These are phyloP conservation scores for Desoria tigrina DNA, from an alignment of 2,888 invertebrate species.

Conservation along the genomic window DNA sequence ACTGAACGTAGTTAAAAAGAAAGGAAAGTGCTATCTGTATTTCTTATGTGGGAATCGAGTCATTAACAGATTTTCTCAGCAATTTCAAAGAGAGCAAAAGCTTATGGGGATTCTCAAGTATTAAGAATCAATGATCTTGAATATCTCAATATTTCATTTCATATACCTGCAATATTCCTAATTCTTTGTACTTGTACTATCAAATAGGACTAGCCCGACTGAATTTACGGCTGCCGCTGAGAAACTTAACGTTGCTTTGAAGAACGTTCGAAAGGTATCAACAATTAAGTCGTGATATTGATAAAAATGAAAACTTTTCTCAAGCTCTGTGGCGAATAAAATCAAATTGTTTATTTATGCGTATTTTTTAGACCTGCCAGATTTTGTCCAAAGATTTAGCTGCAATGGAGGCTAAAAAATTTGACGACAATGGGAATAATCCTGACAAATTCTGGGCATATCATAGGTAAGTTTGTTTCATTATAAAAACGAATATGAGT, in stretches of 20 bases:
- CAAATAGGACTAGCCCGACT: constrained; percentile 29
- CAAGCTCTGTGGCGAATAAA: background rate
- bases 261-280: constrained; percentile 44
- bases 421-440: constrained; percentile 56
- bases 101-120: constrained; percentile 73
- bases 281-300: background rate
- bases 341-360: background rate
- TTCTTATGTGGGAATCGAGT: constrained; percentile 76
- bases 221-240: constrained; percentile 45
- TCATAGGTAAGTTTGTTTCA: constrained; percentile 25
- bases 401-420: constrained; percentile 66
- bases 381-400: constrained; percentile 70
- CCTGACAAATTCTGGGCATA: constrained; percentile 30
- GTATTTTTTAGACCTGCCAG: constrained; percentile 61
- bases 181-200: too few species aligned
- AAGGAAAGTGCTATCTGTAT: constrained; percentile 60
- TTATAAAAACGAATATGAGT: background rate
- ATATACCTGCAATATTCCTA: too few species aligned
- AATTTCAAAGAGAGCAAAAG: constrained; percentile 68
- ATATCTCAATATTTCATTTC: too few species aligned
- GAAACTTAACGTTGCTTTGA: constrained; percentile 41
- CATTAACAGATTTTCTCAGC: constrained; percentile 63
- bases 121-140: too few species aligned
- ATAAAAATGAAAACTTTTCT: background rate
- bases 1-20: constrained; percentile 71